Base-by-base conservation (phyloP, 2,797 vertebrate species). In the Brachymystax lenok region DNA sequence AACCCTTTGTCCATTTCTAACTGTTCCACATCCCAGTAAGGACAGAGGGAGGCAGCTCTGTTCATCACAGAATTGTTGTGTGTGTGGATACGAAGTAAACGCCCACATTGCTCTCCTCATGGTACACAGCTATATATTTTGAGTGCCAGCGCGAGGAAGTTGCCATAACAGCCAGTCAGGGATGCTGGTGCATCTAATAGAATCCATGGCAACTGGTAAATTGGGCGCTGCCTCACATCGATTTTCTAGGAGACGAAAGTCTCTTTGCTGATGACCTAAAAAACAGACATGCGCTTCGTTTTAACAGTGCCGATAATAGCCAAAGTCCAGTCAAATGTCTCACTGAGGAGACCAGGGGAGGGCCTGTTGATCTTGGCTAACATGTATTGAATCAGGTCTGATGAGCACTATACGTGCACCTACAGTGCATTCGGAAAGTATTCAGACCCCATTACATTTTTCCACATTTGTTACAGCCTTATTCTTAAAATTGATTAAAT, bases 201-300 rank as follows among this genome's bases (percentile, higher is more conserved):
- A 70, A 79, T 30, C 76, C 79, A 87, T 84, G 76, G 82, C 78
- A 90, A 89, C 40, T 21, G 82, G 79, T 69, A 46, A 77, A 77
- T 59, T 78, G 69, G 17, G 54, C 24, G 51, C 19, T 71, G 19
- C 61, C 33, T 75, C 56, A 30, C 74, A 78, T 66, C 24, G 50
- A 30, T 35, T 30, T 59, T 54, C 73, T 13, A 67, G 56, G 40
- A 73, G 28, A n/a, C n/a, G 59, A 66, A 71, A 16, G 46, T 2
- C 51, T 24, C 24, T 59, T 19, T 59, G 5, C 17, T 8, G 17
- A 59, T 19, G 56, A 59, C 5, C 19, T 56, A 56, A 35, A 35
- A 56, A 17, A 16, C 17, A 8, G 35, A 8, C 1, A 6, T 40
- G 40, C 5, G 14, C n/a, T 59, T 19, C n/a, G 0, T 21, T 59